Conservation (phyloP, 2,797 vertebrate genomes). For the Falco rusticolus region DNA sequence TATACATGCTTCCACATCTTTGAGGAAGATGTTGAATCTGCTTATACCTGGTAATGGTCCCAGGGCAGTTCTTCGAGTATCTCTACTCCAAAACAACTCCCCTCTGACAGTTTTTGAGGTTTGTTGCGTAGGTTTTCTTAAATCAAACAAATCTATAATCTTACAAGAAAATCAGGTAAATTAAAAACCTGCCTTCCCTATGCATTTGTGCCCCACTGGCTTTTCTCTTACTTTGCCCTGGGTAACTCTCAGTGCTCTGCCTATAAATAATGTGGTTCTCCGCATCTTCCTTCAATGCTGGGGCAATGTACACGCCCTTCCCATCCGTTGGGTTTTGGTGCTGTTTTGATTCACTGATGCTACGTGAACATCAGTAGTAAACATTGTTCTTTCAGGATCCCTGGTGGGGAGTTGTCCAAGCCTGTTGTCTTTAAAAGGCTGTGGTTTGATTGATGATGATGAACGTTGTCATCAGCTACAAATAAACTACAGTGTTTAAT, state of each 20-base stretch:
- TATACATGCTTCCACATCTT: not conserved
- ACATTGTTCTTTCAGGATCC: not conserved
- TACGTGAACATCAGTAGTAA: not conserved
- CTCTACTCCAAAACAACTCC: not conserved
- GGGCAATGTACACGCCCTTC: accelerated
- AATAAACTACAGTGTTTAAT: not conserved
- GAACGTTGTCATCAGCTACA: not conserved
- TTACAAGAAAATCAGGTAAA: not conserved
- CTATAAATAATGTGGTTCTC: not conserved
- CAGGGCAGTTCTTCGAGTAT: not conserved
- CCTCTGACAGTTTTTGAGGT: not conserved
- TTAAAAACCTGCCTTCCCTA: not conserved
- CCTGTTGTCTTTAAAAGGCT: not conserved
- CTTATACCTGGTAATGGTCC: not conserved
- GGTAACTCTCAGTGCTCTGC: not conserved
- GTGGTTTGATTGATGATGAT: not conserved
- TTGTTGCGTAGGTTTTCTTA: not conserved
- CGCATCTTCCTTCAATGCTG: not conserved
- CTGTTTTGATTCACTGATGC: not conserved
- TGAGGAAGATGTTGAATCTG: not conserved
- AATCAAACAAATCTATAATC: not conserved
- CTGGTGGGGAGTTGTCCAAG: not conserved
- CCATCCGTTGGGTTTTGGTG: not conserved
- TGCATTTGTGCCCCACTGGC: not conserved
- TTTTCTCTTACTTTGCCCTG: not conserved